Base-by-base conservation (phyloP, 2,113 vertebrate genomes). In the Atractosteus spatula region DNA sequence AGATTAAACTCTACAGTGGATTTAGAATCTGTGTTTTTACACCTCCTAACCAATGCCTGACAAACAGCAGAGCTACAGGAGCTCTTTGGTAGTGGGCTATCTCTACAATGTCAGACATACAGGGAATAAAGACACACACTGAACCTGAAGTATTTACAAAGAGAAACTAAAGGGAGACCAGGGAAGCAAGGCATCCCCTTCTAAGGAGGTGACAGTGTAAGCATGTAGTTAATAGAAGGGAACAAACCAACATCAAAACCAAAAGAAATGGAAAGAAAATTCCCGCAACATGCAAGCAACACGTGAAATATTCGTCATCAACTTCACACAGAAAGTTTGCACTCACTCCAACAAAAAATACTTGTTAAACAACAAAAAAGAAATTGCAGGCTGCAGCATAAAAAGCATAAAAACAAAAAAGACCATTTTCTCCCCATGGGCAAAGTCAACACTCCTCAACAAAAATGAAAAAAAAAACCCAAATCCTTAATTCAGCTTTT, bases 401-500 rank as follows among this genome's bases (percentile, higher is more conserved):
- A 29, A 90, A 93, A 93, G 91, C 91, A 90, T 87, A 80, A 68
- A 80, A 89, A 84, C 63, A 84, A 81, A 81, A 87, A 86, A 80
- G 79, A 82, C 88, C 89, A 86, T 91, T 93, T 92, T 90, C 91
- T 89, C 88, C 90, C 92, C 90, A 86, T 88, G 83, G 54, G 94
- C 93, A 95, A 95, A 95, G 91, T 94, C 85, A 89, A 92, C 91
- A 96, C 93, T 88, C 89, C 89, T 95, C 90, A 92, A 91, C 90
- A 94, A 91, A 91, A 89, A 74, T 82, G 79, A 91, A 91, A 94
- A 88, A 80, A 86, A 93, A 89, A 91, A 91, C 88, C 90, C 92
- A 93, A 91, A 90, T 89, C 88, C 86, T 84, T 84, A 92, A 90
- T 92, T 89, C 89, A 95, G 91, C 89, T 92, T 82, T 92, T 83